Base-by-base conservation (phyloP, 2,797 vertebrate genomes). In the Lutjanus campechanus region DNA sequence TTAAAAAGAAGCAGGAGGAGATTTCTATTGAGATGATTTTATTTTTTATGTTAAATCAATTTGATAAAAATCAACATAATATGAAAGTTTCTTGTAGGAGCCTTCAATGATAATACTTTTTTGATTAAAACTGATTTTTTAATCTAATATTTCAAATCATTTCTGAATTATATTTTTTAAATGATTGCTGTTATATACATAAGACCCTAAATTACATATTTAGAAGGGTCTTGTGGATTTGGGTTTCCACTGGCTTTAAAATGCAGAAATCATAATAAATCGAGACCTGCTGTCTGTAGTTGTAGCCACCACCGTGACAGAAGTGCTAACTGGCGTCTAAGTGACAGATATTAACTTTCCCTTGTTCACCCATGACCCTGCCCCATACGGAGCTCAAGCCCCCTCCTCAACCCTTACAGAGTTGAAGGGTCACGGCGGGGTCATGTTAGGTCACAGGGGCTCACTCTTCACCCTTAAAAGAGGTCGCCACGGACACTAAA, bases 331-430 rank as follows among this genome's bases (percentile, higher is more conserved):
- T 71, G 79, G 66, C 71, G 1, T 74, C 65, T 85, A 85, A 88
- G 81, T 90, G 91, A 89, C 89, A 80, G 85, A 90, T 87, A 87
- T 88, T 76, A 92, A 92, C 92, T 94, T 92, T 91, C 89, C 73
- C 89, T 92, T 87, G 86, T 92, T 89, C 85, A 85, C 88, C 86
- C 58, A 11, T 90, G 91, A 92, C 91, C 92, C 71, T 0, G n/a
- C 70, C 83, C 82, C 73, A 73, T 68, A 84, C 70, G 61, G 55
- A 76, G n/a, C 76, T 71, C 41, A 9, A 61, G 65, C 77, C 66
- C 81, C 79, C 62, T 82, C 74, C 82, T 85, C 76, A 70, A 85
- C 82, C 84, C 82, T 79, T 62, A 25, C 73, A 74, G 85, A 88
- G 91, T 80, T 83, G 75, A 90, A 81, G 85, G 92, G 91, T 91